phyloP scores from a whole-genome alignment of 2,888 invertebrate genomes.

The Creontiades dilutus region DNA sequence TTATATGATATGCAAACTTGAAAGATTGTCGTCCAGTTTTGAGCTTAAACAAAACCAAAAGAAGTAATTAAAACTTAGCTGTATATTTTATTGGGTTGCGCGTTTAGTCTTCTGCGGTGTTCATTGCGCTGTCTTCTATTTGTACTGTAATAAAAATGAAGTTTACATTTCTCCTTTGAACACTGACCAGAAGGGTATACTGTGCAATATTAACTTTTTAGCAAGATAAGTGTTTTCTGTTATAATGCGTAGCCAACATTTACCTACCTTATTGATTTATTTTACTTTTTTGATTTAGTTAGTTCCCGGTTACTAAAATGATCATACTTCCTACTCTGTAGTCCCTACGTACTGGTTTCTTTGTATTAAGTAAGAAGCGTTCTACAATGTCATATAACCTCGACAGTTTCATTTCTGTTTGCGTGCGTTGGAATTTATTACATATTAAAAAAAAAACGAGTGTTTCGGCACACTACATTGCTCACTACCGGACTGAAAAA shows the following conservation, averaged over 20 bases:
- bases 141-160: too few species aligned
- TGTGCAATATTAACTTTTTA: constrained; percentile 36
- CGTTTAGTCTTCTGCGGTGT: constrained; percentile 13
- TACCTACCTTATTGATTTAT: not conserved
- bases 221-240: not conserved
- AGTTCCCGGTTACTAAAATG: not conserved
- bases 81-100: constrained; percentile 48
- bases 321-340: too few species aligned
- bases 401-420: too few species aligned
- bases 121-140: not conserved
- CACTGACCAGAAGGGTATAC: constrained; percentile 5
- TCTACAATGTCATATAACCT: too few species aligned
- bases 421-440: too few species aligned
- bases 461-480: not conserved
- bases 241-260: constrained; percentile 7
- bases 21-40: constrained; percentile 40
- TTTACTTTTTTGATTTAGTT: not conserved
- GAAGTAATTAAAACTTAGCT: constrained; percentile 26
- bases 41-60: constrained; percentile 48
- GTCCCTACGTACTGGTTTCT: too few species aligned
- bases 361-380: too few species aligned
- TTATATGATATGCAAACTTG: not conserved
- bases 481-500: constrained; percentile 8
- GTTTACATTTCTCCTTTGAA: not conserved
- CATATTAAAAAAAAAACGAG: too few species aligned